Conservation (phyloP, 1,140 invertebrate species). For the Propsilocerus akamusi region DNA sequence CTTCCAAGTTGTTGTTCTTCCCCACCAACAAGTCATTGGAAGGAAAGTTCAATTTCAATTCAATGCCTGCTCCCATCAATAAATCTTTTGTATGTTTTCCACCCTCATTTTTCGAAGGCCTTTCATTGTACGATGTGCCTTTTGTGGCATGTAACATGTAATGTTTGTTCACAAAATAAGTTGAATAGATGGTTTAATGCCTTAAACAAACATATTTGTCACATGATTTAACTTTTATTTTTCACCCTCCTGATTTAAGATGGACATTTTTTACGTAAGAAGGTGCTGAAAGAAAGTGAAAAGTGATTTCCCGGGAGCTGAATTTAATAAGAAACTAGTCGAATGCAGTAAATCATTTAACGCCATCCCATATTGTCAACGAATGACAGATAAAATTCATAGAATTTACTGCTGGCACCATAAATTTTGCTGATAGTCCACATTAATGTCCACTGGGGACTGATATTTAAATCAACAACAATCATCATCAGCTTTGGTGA, state of each 20-base stretch:
- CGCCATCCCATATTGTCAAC: background rate
- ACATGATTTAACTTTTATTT: conserved; percentile 3
- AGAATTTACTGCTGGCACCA: background rate
- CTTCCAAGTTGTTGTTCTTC: background rate
- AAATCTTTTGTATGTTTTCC: too few relatives aligned
- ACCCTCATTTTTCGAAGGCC: background rate
- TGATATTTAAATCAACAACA: too few relatives aligned
- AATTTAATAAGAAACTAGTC: background rate
- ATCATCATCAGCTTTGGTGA: too few relatives aligned
- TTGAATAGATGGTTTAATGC: background rate
- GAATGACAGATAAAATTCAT: background rate
- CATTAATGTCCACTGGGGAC: too few relatives aligned
- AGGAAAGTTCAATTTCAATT: background rate
- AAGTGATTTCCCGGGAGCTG: background rate
- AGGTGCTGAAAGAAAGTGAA: background rate
- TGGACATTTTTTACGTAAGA: background rate
- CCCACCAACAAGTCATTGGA: background rate
- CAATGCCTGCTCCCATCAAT: background rate
- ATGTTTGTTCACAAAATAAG: background rate
- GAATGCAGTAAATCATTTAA: background rate
- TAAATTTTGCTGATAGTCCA: too few relatives aligned
- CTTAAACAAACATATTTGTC: background rate
- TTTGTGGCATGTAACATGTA: background rate
- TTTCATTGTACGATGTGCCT: background rate
- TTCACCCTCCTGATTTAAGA: too few relatives aligned